Conservation (phyloP, 2,113 vertebrate genomes). For the Clarias batrachus region DNA sequence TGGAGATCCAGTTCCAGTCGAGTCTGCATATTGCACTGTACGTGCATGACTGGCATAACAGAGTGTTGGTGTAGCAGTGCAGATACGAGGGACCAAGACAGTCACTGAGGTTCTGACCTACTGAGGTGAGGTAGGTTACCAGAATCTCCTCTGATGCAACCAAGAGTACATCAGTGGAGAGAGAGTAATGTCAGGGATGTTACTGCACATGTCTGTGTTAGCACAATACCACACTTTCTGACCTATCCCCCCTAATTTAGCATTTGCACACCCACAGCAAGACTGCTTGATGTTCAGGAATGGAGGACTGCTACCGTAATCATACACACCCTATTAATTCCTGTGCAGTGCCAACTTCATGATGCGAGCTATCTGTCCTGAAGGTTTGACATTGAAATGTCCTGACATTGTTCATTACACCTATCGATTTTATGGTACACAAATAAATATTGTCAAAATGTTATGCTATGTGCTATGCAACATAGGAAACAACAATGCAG, state of each 20-base stretch:
- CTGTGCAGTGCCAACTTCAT: background rate
- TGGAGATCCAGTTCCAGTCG: background rate
- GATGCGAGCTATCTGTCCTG: background rate
- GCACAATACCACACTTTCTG: conserved; percentile 6
- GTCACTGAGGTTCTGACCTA: background rate
- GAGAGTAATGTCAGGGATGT: conserved; percentile 2
- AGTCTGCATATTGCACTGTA: background rate
- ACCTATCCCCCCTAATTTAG: conserved; percentile 1
- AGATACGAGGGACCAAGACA: background rate
- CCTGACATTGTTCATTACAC: no score
- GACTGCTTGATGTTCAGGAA: conserved; percentile 27
- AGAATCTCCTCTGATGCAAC: conserved; percentile 15
- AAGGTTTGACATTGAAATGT: no score
- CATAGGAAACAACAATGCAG: no score
- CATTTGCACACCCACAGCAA: conserved; percentile 24
- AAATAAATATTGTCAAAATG: no score
- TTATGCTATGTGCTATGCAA: no score
- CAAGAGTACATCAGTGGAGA: conserved; percentile 20
- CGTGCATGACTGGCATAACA: background rate
- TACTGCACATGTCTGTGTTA: background rate
- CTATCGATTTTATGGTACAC: no score
- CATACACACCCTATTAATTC: background rate
- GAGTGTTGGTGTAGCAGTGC: background rate
- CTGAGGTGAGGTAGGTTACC: conserved; percentile 16
- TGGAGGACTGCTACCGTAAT: background rate